A percentile compares a stretch with the other conserved stretches of the same genome.
Evolutionary conservation across 2,797 vertebrate genomes (phyloP).

Genomic region (Antennarius maculatus): DNA sequence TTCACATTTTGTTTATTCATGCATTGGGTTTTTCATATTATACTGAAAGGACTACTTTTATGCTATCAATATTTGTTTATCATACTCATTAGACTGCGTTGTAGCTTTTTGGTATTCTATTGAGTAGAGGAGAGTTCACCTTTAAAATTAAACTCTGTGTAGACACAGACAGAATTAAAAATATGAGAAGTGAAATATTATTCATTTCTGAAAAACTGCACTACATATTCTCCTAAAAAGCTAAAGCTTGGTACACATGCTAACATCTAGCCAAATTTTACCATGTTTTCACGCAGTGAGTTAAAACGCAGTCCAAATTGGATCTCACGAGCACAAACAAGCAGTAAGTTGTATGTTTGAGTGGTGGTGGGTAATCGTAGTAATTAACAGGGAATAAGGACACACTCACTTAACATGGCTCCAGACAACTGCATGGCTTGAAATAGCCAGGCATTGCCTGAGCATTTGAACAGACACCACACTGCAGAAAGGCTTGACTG

Average conservation of each 20-base stretch:
- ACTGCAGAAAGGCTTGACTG: slow-evolving; percentile 38
- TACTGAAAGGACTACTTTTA: not conserved
- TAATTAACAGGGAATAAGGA: slow-evolving; percentile 61
- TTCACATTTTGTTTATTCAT: slow-evolving; percentile 3
- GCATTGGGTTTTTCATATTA: not conserved
- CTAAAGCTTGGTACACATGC: not conserved
- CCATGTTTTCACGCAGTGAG: slow-evolving; percentile 7
- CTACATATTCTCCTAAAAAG: slow-evolving; percentile 7
- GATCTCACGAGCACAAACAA: slow-evolving; percentile 41
- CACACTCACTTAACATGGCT: slow-evolving; percentile 43
- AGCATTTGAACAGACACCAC: slow-evolving; percentile 38
- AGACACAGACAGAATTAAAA: slow-evolving; percentile 22
- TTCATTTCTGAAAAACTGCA: slow-evolving; percentile 7
- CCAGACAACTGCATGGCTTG: slow-evolving; percentile 43
- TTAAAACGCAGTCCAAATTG: slow-evolving; percentile 27
- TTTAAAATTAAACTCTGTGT: slow-evolving; percentile 1
- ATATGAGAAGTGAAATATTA: slow-evolving; percentile 10
- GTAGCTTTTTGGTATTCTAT: not conserved
- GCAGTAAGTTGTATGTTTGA: slow-evolving; percentile 39
- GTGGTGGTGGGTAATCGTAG: slow-evolving; percentile 48
- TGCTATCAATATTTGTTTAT: not conserved
- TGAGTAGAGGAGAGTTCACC: not conserved
- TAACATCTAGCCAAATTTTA: slow-evolving; percentile 35
- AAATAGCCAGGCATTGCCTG: slow-evolving; percentile 53
- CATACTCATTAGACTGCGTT: not conserved